Evolutionary conservation across 2,113 vertebrate genomes (phyloP).

Genomic region (Lepus europaeus): DNA sequence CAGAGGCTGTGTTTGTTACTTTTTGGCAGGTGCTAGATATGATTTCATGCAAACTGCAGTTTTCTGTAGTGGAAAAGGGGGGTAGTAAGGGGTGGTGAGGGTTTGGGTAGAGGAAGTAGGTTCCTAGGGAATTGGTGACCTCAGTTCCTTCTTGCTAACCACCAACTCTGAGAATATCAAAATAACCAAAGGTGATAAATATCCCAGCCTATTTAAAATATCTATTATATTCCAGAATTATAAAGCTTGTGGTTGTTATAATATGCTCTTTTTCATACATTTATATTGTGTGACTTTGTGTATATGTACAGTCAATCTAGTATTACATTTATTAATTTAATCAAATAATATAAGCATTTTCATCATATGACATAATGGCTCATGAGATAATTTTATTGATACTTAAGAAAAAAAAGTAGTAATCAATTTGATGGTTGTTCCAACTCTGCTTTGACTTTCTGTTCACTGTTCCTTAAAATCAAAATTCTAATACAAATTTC

Average conservation of each 20-base stretch:
- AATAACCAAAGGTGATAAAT: conserved; percentile 24
- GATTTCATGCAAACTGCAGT: too few species aligned
- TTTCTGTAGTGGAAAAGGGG: too few species aligned
- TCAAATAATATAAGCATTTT: conserved; percentile 31
- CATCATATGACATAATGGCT: not conserved
- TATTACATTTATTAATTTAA: not conserved
- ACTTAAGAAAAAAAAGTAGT: not conserved
- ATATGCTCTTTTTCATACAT: not conserved
- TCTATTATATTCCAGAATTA: not conserved
- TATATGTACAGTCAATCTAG: not conserved
- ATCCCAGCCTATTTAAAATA: not conserved
- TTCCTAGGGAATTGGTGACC: too few species aligned
- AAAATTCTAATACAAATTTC: conserved; percentile 1
- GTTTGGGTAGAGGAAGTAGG: too few species aligned
- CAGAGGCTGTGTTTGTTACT: too few species aligned
- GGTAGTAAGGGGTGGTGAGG: too few species aligned
- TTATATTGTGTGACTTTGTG: not conserved
- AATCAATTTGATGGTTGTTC: not conserved
- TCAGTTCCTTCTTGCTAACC: too few species aligned
- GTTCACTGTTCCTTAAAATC: not conserved
- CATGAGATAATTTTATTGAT: not conserved
- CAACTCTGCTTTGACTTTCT: not conserved
- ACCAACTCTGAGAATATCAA: too few species aligned
- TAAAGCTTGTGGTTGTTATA: not conserved
- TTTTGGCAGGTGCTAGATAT: too few species aligned